Conservation (phyloP, 2,113 vertebrate species). For the Salvator merianae region DNA sequence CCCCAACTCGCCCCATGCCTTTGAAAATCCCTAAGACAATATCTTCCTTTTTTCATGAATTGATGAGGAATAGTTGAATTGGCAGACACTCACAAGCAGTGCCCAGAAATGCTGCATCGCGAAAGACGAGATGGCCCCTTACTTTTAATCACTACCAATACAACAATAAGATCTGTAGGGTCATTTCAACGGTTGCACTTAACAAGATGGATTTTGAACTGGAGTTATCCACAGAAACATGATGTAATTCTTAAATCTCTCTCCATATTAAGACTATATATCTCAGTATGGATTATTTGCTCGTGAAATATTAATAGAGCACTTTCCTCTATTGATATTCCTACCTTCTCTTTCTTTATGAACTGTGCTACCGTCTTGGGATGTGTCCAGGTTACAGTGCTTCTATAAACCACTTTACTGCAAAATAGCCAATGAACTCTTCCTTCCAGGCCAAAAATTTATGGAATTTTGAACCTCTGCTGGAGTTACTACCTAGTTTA, state of each 20-base stretch:
- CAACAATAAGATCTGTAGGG: background rate
- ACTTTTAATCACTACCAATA: conserved; percentile 1
- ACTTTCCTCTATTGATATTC: conserved; percentile 18
- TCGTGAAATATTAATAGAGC: conserved; percentile 40
- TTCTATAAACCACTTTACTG: conserved; percentile 18
- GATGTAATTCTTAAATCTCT: background rate
- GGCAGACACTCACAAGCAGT: background rate
- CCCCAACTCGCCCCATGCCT: no score
- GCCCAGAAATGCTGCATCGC: background rate
- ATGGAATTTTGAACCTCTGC: conserved; percentile 10
- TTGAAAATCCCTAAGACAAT: no score
- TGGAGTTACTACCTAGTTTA: background rate
- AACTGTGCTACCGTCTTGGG: background rate
- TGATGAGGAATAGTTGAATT: background rate
- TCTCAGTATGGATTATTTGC: conserved; percentile 6
- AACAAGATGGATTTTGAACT: background rate
- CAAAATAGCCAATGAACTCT: conserved; percentile 24
- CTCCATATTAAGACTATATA: background rate
- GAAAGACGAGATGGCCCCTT: background rate
- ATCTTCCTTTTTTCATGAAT: no score
- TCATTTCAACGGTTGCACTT: background rate
- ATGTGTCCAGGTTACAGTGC: conserved; percentile 12
- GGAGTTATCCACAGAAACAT: background rate
- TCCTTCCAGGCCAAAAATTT: conserved; percentile 4
- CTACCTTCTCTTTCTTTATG: background rate